Base-by-base conservation (phyloP, 2,888 invertebrate genomes). In the Malacosoma neustria region DNA sequence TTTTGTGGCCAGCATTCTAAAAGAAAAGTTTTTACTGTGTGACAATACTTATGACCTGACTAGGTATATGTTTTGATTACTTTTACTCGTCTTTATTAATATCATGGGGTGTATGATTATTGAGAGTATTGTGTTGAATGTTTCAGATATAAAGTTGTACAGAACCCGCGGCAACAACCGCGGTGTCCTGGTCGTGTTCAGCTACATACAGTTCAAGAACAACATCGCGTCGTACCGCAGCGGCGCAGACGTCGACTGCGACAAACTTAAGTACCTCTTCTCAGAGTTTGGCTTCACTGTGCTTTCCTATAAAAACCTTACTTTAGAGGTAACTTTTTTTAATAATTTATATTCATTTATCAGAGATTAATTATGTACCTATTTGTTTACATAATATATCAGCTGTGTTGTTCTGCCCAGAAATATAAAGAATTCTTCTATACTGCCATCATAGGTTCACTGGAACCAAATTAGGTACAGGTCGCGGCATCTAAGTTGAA, bases 161-260 rank as follows among this genome's bases (percentile, higher is more conserved):
- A 61, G 60, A 13, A 90, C 89, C 61, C 77, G 87, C 38, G 85
- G 89, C 0, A 71, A 70, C 40, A 66, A 81, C 35, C 87, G 91
- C 41, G 91, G 91, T 13, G 73, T 88, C 29, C 72, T 89, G 13
- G 72, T 91, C 12, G 80, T 91, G 54, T 89, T 91, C 43, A 91
- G 89, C 53, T 90, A 89, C 57, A 81, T 87, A 14, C 64, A 86
- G 40, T 91, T 90, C 65, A 46, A 57, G 11, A 49, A 76, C 48
- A 49, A 65, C 29, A 57, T 74, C 3, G 75, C 75, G 43, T 41
- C 54, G 22, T 58, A 62, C 47, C 84, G 91, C 22, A 59, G 65
- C 30, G 92, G 92, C 15, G 90, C 89, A n/a, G 76, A 88, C 40
- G 69, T 80, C 3, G 92, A 92, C 72, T 81, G 86, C 49, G 54